Percentiles rank a stretch among this genome's conserved stretches.
phyloP scores from a whole-genome alignment of 2,797 vertebrate genomes.

The Danio jaintianensis region DNA sequence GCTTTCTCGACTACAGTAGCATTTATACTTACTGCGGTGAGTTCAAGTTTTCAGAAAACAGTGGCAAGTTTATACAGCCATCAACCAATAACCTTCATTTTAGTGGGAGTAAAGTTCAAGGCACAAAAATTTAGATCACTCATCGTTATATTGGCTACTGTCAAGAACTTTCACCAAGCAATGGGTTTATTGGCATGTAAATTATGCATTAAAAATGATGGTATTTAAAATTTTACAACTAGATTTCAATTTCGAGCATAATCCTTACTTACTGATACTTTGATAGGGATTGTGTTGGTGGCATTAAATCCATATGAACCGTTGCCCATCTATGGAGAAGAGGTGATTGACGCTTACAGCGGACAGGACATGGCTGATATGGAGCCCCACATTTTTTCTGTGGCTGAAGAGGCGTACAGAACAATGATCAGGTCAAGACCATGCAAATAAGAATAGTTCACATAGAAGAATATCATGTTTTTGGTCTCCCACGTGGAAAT shows the following conservation, averaged over 20 bases:
- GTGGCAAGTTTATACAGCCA: slow-evolving; percentile 41
- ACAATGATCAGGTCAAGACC: slow-evolving; percentile 81
- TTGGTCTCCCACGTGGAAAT: background rate
- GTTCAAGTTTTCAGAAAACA: slow-evolving; percentile 25
- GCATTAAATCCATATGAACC: slow-evolving; percentile 83
- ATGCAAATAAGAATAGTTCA: background rate
- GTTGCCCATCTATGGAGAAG: slow-evolving; percentile 83
- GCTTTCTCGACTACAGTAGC: slow-evolving; percentile 83
- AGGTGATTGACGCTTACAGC: slow-evolving; percentile 83
- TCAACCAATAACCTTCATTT: slow-evolving; percentile 53
- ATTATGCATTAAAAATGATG: background rate
- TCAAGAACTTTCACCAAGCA: slow-evolving; percentile 20
- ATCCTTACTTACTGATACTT: background rate
- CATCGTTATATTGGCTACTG: slow-evolving; percentile 30
- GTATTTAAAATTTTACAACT: background rate
- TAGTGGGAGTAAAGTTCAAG: slow-evolving; percentile 64
- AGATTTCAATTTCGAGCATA: background rate
- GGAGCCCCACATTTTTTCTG: slow-evolving; percentile 87
- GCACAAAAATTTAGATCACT: slow-evolving; percentile 25
- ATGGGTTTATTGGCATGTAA: background rate
- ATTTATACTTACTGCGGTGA: slow-evolving; percentile 86
- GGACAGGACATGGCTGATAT: slow-evolving; percentile 80
- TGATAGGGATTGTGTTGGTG: slow-evolving; percentile 82
- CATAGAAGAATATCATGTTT: background rate
- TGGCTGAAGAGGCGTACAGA: slow-evolving; percentile 82